Conservation (phyloP, 2,888 invertebrate genomes). For the Digitonthophagus gazella region DNA sequence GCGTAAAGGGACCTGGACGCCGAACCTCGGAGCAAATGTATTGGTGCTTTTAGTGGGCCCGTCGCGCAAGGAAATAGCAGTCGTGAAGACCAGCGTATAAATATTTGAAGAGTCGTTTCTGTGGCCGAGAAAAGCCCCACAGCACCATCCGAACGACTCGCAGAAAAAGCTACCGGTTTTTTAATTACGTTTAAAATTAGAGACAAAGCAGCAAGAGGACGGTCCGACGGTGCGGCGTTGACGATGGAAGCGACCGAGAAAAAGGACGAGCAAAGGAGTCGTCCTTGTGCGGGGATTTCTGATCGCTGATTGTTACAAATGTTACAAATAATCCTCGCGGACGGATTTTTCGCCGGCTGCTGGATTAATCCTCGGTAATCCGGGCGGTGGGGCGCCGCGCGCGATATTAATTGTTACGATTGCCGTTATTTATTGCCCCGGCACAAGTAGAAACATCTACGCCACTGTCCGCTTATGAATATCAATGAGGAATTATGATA, state of each 20-base stretch:
- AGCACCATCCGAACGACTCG: background rate
- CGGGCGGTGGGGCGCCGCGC: conserved; percentile 27
- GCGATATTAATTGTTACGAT: conserved; percentile 38
- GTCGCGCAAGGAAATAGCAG: background rate
- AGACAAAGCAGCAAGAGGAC: conserved; percentile 5
- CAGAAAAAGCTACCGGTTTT: conserved; percentile 16
- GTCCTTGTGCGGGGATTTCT: conserved; percentile 37
- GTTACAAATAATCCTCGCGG: conserved; percentile 25
- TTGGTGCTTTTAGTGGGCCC: conserved; percentile 9
- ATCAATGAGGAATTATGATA: conserved; percentile 49
- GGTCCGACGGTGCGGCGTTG: background rate
- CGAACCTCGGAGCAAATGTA: background rate
- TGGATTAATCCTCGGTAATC: conserved; percentile 27
- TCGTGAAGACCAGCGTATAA: conserved; percentile 5
- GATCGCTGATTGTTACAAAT: conserved; percentile 23
- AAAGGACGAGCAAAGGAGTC: conserved; percentile 27
- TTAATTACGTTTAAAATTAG: conserved; percentile 16
- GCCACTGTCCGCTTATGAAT: conserved; percentile 45
- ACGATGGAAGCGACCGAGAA: background rate
- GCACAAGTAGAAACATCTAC: conserved; percentile 40
- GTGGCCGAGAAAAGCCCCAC: background rate
- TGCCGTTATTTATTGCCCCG: conserved; percentile 34
- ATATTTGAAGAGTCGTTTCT: conserved; percentile 11
- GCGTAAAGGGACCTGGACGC: background rate
- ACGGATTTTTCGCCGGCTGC: conserved; percentile 24